Evolutionary conservation across 1,140 invertebrate species (phyloP), one percentile per base, ranked within the genome.

Genomic region (Pseudomyrmex flavicornis): DNA sequence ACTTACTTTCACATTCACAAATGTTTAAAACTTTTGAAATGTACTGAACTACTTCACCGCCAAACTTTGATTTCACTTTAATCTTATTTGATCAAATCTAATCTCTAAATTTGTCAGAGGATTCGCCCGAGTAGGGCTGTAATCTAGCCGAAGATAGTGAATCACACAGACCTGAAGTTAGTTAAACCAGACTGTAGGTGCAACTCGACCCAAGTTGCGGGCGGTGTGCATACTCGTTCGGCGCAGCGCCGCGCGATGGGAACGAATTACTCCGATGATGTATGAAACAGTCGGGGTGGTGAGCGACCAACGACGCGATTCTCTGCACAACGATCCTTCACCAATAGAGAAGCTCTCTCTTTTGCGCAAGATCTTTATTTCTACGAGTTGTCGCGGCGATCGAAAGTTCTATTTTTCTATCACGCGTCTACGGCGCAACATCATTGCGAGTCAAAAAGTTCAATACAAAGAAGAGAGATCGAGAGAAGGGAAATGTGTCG

Each of bases 321-420:
- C 66, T 70, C 44, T 54, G 35, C 66, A 20, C 35, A 17, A n/a
- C 44, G 15, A 61, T 50, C 44, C 44, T 58, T 59, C 65, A 10
- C 13, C 68, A 5, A 26, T 20, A 17, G n/a, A 20, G 26, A 76
- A 48, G 1, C n/a, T 79, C 44, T 10, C 68, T 70, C 20, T 35
- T 50, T 13, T 20, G 35, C 52, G 7, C 12, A 50, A 15, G 15
- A 17, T 70, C 35, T 69, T 56, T 20, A 46, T 69, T 69, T 56
- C n/a, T 46, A 5, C 13, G 15, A 46, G 15, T 35, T 72, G 46
- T 50, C 66, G 66, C 54, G 56, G 54, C 66, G 66, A 70, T 59
- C 20, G 44, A 50, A 20, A 50, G n/a, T 50, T 82, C 44, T 82
- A 84, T 84, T 73, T 84, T 82, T 84, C 76, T 84, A 84, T 72